Conservation (phyloP, 2,888 invertebrate genomes). For the Rhodophaea formosa region DNA sequence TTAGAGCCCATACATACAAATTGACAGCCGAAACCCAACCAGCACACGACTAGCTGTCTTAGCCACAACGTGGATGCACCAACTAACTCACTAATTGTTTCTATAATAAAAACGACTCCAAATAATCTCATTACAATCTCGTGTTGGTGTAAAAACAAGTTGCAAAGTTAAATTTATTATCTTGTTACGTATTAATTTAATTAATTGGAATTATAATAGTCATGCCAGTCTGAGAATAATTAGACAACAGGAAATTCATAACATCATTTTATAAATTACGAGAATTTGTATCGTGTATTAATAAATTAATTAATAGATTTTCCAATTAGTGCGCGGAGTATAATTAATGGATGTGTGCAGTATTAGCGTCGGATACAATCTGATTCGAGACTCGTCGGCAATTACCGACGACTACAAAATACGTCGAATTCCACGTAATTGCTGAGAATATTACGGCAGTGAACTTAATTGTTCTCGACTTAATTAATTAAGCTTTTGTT, state of each 20-base stretch:
- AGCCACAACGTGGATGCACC: background rate
- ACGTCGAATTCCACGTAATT: constrained; percentile 78
- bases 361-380: constrained; percentile 75
- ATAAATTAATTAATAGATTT: constrained; percentile 74
- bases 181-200: constrained; percentile 15
- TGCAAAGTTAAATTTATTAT: constrained; percentile 7
- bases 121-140: constrained; percentile 3
- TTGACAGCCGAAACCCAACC: constrained; percentile 54
- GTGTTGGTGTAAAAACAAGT: constrained; percentile 3
- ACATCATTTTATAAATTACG: constrained; percentile 34
- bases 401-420: constrained; percentile 76
- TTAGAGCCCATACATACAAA: constrained; percentile 60
- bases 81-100: background rate
- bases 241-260: constrained; percentile 25
- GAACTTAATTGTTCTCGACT: constrained; percentile 81
- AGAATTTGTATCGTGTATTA: constrained; percentile 45
- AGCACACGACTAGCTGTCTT: constrained; percentile 6
- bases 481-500: constrained; percentile 82
- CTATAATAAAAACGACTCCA: background rate
- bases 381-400: constrained; percentile 70
- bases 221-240: constrained; percentile 18
- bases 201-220: constrained; percentile 15
- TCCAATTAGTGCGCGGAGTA: constrained; percentile 71
- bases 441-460: constrained; percentile 79
- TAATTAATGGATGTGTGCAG: constrained; percentile 73